Evolutionary conservation across 2,797 vertebrate species (phyloP).

Genomic region (Anabacerthia variegaticeps): DNA sequence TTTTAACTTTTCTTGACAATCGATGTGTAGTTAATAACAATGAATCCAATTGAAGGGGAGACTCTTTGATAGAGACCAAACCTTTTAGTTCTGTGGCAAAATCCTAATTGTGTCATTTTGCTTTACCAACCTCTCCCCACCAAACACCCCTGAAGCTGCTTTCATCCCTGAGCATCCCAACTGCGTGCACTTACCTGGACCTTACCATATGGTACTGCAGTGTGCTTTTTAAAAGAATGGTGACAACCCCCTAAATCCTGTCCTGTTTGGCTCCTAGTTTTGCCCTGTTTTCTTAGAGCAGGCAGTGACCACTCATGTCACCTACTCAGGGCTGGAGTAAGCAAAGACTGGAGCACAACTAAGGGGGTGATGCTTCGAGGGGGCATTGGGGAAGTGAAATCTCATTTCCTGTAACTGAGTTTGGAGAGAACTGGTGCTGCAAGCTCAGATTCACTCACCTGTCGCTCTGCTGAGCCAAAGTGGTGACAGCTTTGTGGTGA

Average conservation of each 20-base stretch:
- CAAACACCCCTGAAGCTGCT: not conserved
- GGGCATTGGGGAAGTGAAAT: not conserved
- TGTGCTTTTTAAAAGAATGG: not conserved
- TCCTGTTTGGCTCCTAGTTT: not conserved
- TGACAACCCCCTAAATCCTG: not conserved
- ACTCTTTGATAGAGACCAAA: not conserved
- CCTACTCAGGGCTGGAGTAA: not conserved
- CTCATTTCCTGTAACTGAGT: not conserved
- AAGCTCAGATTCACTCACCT: not conserved
- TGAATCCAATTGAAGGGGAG: not conserved
- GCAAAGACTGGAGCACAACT: not conserved
- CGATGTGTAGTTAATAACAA: not conserved
- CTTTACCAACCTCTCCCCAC: not conserved
- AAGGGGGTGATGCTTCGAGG: not conserved
- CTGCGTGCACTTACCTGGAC: not conserved
- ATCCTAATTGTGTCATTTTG: not conserved
- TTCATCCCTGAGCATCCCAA: not conserved
- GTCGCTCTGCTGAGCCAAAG: not conserved
- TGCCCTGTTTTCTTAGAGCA: not conserved
- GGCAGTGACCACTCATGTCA: not conserved
- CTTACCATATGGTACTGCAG: not conserved
- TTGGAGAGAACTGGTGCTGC: not conserved
- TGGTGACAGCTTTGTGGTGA: not conserved
- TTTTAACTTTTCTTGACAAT: not conserved
- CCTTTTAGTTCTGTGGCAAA: not conserved